Percentiles rank a stretch among this genome's conserved stretches.
These are phyloP conservation scores for Hypsopygia costalis DNA, from an alignment of 2,888 invertebrate species.

Conservation along the genomic window DNA sequence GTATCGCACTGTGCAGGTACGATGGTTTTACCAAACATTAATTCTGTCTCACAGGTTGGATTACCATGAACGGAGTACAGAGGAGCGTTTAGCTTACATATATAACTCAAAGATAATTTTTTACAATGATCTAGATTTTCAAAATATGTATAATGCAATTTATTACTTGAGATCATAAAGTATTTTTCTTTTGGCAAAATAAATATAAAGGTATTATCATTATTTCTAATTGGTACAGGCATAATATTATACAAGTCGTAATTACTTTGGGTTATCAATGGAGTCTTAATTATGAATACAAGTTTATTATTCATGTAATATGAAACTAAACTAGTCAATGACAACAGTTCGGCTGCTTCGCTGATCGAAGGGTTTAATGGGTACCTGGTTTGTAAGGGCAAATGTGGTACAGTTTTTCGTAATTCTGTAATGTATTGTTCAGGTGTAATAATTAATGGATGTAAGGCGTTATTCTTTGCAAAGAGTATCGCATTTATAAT, in stretches of 20 bases:
- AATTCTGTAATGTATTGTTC: constrained; percentile 14
- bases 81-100: constrained; percentile 17
- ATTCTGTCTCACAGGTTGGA: constrained; percentile 20
- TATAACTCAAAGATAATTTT: constrained; percentile 10
- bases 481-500: constrained; percentile 20
- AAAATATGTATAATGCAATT: constrained; percentile 14
- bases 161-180: constrained; percentile 16
- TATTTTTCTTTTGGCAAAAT: constrained; percentile 21
- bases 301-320: constrained; percentile 16
- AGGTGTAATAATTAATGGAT: constrained; percentile 16
- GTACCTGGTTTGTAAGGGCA: constrained; percentile 16
- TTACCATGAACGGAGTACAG: constrained; percentile 18
- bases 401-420: constrained; percentile 15
- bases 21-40: constrained; percentile 15
- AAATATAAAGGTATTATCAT: constrained; percentile 17
- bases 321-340: constrained; percentile 11
- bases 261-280: constrained; percentile 13
- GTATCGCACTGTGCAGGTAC: constrained; percentile 18
- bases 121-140: constrained; percentile 17
- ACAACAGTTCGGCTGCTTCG: constrained; percentile 12
- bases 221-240: constrained; percentile 17
- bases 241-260: constrained; percentile 19
- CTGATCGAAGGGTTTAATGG: constrained; percentile 11
- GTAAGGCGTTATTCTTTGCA: constrained; percentile 17
- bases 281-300: constrained; percentile 18